A percentile compares a stretch with the other conserved stretches of the same genome.
Evolutionary conservation across 2,888 invertebrate genomes (phyloP).

Genomic region (Lithophane ornitopus): DNA sequence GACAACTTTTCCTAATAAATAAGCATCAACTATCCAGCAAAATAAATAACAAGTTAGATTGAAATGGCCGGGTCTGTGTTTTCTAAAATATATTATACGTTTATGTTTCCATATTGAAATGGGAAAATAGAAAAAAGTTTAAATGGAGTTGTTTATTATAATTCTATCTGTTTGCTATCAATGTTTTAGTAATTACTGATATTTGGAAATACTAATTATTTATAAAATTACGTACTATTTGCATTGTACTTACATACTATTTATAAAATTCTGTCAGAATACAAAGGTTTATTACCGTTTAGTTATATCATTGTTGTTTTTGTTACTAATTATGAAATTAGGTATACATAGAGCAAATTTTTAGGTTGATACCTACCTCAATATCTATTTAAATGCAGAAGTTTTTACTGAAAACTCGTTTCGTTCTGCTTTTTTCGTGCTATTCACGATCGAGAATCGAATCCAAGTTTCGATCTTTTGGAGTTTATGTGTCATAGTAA

Average conservation of each 20-base stretch:
- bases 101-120: slow-evolving; percentile 27
- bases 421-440: too few species aligned
- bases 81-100: slow-evolving; percentile 32
- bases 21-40: slow-evolving; percentile 67
- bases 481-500: neutral
- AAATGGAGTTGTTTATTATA: neutral
- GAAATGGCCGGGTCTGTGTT: slow-evolving; percentile 63
- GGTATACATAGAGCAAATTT: too few species aligned
- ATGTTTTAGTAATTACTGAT: neutral
- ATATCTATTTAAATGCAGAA: neutral
- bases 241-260: too few species aligned
- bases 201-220: neutral
- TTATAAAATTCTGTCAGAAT: neutral
- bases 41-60: slow-evolving; percentile 72
- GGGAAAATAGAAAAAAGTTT: neutral
- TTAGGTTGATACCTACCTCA: neutral
- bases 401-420: neutral
- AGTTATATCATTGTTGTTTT: too few species aligned
- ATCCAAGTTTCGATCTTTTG: neutral
- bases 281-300: neutral
- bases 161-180: neutral
- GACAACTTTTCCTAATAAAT: slow-evolving; percentile 70
- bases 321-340: neutral
- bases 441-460: neutral
- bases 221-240: neutral